These are phyloP conservation scores for Caenorhabditis remanei DNA, from an alignment of 1,140 invertebrate genomes.

Conservation along the genomic window DNA sequence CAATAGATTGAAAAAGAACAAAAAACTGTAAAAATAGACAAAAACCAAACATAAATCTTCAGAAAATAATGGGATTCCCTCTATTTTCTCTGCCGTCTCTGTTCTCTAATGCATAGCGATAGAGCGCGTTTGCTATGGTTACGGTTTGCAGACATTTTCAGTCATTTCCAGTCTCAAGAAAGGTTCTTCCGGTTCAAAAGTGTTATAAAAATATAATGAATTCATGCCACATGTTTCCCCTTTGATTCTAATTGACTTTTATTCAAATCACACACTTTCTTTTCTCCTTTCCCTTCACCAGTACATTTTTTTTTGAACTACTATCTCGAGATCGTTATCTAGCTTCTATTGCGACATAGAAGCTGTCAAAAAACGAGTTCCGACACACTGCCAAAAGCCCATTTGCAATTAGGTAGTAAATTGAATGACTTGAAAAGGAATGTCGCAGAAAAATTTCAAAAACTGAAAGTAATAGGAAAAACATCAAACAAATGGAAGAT, in stretches of 20 bases:
- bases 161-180: no score
- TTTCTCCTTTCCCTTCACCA: background rate
- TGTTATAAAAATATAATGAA: background rate
- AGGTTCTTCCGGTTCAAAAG: background rate
- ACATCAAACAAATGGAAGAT: background rate
- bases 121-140: background rate
- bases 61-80: background rate
- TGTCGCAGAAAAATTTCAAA: background rate
- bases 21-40: background rate
- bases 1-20: background rate
- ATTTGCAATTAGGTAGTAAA: constrained; percentile 46
- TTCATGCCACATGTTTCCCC: background rate
- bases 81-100: background rate
- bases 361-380: constrained; percentile 27
- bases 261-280: background rate
- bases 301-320: constrained; percentile 29
- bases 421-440: background rate
- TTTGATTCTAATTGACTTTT: background rate
- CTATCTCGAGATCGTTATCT: constrained; percentile 44
- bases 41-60: background rate
- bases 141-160: no score
- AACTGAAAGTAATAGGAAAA: background rate
- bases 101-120: background rate
- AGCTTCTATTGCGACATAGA: constrained; percentile 20
- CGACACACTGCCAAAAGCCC: background rate